A percentile compares a stretch with the other conserved stretches of the same genome.
Conservation (phyloP, 2,113 vertebrate genomes). For the Camelus dromedarius region DNA sequence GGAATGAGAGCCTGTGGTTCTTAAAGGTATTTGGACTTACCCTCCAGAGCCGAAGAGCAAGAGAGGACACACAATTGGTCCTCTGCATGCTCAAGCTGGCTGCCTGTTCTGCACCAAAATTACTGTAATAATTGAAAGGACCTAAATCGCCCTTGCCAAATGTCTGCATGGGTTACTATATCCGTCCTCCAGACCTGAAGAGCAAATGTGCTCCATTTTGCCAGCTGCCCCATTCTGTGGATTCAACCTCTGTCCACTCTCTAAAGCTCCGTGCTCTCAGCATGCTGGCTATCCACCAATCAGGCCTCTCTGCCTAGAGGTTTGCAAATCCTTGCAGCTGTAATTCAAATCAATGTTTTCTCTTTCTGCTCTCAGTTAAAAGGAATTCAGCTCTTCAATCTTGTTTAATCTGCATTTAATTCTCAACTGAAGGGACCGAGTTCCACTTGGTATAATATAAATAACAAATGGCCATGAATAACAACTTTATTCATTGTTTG, state of each 20-base stretch:
- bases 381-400: not conserved
- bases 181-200: not conserved
- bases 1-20: not conserved
- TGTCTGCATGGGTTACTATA: not conserved
- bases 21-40: not conserved
- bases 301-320: not conserved
- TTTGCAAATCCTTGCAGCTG: not conserved
- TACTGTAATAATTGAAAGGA: not conserved
- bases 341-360: not conserved
- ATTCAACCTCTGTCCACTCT: not conserved
- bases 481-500: not conserved
- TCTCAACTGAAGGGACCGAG: not conserved
- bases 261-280: not conserved
- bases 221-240: not conserved
- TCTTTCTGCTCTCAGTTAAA: conserved; percentile 12
- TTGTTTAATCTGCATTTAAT: not conserved
- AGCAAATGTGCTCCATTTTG: not conserved
- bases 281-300: not conserved
- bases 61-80: not conserved
- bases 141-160: not conserved
- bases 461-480: not conserved
- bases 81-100: not conserved
- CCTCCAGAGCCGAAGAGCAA: not conserved
- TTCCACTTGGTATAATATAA: not conserved
- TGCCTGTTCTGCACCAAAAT: not conserved